Base-by-base conservation (phyloP, 1,140 invertebrate genomes). In the Temnothorax nylanderi region DNA sequence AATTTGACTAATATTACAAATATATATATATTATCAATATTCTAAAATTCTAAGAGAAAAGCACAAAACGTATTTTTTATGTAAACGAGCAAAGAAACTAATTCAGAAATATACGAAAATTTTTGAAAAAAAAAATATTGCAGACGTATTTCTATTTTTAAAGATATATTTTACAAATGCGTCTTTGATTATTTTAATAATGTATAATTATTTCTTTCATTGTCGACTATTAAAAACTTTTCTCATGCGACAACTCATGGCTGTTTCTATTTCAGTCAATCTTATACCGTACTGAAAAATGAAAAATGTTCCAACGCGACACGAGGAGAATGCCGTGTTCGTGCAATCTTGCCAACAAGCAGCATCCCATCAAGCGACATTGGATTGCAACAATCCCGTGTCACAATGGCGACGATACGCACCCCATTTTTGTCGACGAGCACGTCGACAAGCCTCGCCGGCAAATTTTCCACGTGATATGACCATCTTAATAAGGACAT, bases 401-500 rank as follows among this genome's bases (percentile, higher is more conserved):
- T 37, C 34, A 85, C 58, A 78, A 80, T 34, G 21, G 41, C 10
- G 74, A 65, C 41, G 41, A 74, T 69, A 82, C 26, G 67, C 67
- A 58, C 11, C 67, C 26, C 54, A 72, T 72, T 58, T 34, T 6
- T 49, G 80, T 7, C 67, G 54, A 74, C 80, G 34, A 13, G 58
- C 32, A 21, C 34, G 80, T 7, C 67, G 54, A 74, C 80, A 32
- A 13, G 58, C n/a, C 37, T 65, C 34, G 49, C 67, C 74, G 82
- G 81, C 75, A 76, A 86, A 86, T 82, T 88, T 86, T 89, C 88
- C 85, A 84, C 62, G 54, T 71, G 75, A 47, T 86, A 26, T 49
- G 13, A 51, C 58, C 32, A 49, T 18, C 75, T 90, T 88, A 92
- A 92, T 90, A 91, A 92, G 86, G 91, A 91, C 72, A 88, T 92